Percentiles rank a stretch among this genome's conserved stretches.
Conservation (phyloP, 2,888 invertebrate species). For the Papilio protenor region DNA sequence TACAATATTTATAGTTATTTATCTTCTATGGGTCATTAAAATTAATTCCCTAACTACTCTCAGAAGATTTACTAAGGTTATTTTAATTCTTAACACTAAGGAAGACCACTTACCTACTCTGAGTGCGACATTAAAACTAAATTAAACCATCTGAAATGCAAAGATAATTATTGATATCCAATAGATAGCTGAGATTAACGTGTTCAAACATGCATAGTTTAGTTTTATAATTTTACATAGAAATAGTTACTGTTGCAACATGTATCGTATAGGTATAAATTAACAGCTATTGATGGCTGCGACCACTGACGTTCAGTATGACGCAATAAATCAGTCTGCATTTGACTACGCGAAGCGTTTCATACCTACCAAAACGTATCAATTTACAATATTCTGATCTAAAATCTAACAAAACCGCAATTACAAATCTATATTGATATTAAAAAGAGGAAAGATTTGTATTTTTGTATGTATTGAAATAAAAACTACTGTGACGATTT, state of each 20-base stretch:
- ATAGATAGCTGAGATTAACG: too few species aligned
- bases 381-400: neutral
- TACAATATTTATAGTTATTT: neutral
- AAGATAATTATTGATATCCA: too few species aligned
- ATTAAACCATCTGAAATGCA: too few species aligned
- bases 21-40: neutral
- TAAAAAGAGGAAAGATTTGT: too few species aligned
- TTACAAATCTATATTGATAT: too few species aligned
- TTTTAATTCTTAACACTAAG: too few species aligned
- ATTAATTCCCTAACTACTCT: neutral
- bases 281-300: conserved; percentile 21
- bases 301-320: conserved; percentile 11
- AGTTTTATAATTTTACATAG: neutral
- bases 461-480: too few species aligned
- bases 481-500: too few species aligned
- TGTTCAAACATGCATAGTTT: neutral
- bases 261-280: conserved; percentile 6
- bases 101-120: neutral
- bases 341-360: conserved; percentile 5
- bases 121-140: too few species aligned
- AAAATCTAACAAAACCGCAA: neutral
- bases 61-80: neutral
- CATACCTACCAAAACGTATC: neutral
- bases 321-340: conserved; percentile 17
- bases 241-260: neutral